These are phyloP conservation scores for Chloroclysta siterata DNA, from an alignment of 2,888 invertebrate genomes.

Conservation along the genomic window DNA sequence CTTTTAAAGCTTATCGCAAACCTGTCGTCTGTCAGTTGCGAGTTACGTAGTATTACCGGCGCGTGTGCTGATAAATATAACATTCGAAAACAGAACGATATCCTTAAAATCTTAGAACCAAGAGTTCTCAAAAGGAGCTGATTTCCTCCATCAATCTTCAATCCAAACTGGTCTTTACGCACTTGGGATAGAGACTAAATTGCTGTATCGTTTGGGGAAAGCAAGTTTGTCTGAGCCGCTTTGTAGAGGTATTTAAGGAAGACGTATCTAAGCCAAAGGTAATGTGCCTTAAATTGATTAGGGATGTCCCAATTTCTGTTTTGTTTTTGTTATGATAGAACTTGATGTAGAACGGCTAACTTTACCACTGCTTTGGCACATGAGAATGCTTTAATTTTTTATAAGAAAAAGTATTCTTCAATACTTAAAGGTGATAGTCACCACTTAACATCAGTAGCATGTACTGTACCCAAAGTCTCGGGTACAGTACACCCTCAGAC, in stretches of 20 bases:
- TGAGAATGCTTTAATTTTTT: no score
- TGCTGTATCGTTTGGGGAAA: background rate
- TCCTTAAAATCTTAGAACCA: background rate
- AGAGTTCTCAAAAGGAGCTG: background rate
- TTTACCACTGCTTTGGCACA: no score
- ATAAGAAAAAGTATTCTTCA: no score
- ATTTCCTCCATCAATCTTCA: conserved; percentile 1
- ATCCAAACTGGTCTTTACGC: background rate
- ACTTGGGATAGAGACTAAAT: background rate
- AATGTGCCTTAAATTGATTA: conserved; percentile 10
- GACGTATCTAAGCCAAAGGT: conserved; percentile 14
- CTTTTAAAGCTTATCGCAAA: no score
- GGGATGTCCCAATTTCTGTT: background rate
- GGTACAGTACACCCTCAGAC: no score
- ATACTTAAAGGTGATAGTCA: no score
- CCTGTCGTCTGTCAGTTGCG: no score
- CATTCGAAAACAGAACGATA: background rate
- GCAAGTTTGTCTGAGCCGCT: background rate
- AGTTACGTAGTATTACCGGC: no score
- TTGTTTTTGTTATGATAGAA: no score
- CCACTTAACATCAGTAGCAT: no score
- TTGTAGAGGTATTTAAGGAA: conserved; percentile 4
- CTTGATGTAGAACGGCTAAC: no score
- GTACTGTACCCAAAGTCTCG: no score
- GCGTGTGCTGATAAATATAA: background rate